Base-by-base conservation (phyloP, 1,140 invertebrate genomes). In the Drosophila oshimai region DNA sequence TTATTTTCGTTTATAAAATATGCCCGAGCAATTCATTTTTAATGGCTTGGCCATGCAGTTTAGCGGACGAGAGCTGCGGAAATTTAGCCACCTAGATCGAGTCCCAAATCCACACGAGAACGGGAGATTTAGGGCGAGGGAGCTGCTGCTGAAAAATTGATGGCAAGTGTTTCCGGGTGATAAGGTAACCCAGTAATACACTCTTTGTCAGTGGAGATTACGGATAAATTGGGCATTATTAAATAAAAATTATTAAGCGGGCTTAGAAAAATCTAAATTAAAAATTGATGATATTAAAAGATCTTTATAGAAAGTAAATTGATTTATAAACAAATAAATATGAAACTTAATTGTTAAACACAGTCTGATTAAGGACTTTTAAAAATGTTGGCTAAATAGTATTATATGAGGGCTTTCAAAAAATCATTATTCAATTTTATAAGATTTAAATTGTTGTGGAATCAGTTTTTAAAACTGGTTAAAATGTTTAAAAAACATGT, bases 11-110 rank as follows among this genome's bases (percentile, higher is more conserved):
- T 81, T 61, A 57, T 81, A 54, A 81, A 76, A 80, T 70, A 69
- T 69, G 75, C 80, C 34, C 53, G 49, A 37, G 70, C 74, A 84
- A 86, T 86, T 84, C 75, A 86, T 75, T 80, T 84, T 84, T 80
- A 84, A 84, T 75, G 80, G 61, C 68, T 64, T 13, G 33, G 33
- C 68, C 70, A 36, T 72, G 57, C 68, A 72, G 47, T 72, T 72
- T 51, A 37, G 45, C 33, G 29, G 54, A 41, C 36, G 28, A 41
- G 34, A 41, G 31, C 34, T 26, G 13, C 17, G 18, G 10, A 9
- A 28, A 33, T 39, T 33, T 26, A 34, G 12, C 57, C 28, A 39
- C 49, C 41, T 41, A 62, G 42, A 73, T 46, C 65, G 42, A 54
- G 42, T 39, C 15, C 41, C 44, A 54, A 73, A 72, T 72, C 68